These are phyloP conservation scores for Sinhomidia bicolor DNA, from an alignment of 2,888 invertebrate species.

Conservation along the genomic window DNA sequence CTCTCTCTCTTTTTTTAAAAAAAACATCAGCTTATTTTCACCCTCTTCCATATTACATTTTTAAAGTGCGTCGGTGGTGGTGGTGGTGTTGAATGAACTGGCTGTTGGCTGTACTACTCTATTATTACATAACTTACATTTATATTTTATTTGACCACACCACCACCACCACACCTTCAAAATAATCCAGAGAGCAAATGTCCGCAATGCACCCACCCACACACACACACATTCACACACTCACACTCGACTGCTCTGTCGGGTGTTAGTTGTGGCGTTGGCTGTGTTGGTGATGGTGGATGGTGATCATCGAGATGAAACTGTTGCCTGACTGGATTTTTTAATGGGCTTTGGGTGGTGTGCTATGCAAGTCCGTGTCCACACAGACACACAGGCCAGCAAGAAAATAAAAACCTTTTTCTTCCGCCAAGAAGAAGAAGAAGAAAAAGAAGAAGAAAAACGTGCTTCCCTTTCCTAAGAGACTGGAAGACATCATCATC, in stretches of 20 bases:
- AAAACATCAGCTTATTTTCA: conserved; percentile 64
- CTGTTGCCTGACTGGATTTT: conserved; percentile 71
- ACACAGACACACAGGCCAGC: neutral
- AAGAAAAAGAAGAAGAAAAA: too few relatives aligned
- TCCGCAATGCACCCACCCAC: conserved; percentile 49
- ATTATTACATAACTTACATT: too few relatives aligned
- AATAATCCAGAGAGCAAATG: conserved; percentile 31
- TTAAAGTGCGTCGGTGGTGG: conserved; percentile 7
- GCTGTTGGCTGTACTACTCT: too few relatives aligned
- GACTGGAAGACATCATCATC: conserved; percentile 24
- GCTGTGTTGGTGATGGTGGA: neutral
- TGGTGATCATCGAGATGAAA: conserved; percentile 63
- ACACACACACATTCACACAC: too few relatives aligned
- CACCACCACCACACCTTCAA: conserved; percentile 9
- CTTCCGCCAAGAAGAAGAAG: too few relatives aligned
- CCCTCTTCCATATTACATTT: conserved; percentile 29
- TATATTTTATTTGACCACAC: neutral
- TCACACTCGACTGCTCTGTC: too few relatives aligned
- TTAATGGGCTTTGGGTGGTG: conserved; percentile 49
- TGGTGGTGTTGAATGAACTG: neutral
- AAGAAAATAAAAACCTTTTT: too few relatives aligned
- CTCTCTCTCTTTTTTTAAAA: too few relatives aligned
- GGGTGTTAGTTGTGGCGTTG: neutral
- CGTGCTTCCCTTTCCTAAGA: conserved; percentile 40
- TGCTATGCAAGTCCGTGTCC: neutral